Evolutionary conservation across 2,888 invertebrate species (phyloP).

Genomic region (Dendrolimus pini): DNA sequence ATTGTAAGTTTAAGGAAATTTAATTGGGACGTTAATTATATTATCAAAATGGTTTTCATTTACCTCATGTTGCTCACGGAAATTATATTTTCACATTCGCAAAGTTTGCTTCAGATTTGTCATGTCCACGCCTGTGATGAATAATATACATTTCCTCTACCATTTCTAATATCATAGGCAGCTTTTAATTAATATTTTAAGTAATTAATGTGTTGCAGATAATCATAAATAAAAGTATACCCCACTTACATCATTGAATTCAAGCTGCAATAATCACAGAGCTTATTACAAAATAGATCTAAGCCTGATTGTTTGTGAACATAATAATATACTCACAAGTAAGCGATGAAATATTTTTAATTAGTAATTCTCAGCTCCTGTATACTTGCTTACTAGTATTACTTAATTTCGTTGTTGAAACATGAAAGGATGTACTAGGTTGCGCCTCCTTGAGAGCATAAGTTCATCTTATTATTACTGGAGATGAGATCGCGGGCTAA

Average conservation of each 20-base stretch:
- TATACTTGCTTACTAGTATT: background rate
- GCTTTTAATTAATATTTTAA: too few relatives aligned
- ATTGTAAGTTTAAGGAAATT: too few relatives aligned
- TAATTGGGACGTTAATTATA: too few relatives aligned
- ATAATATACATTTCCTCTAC: too few relatives aligned
- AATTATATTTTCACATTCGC: too few relatives aligned
- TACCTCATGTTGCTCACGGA: too few relatives aligned
- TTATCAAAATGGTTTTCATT: too few relatives aligned
- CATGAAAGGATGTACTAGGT: background rate
- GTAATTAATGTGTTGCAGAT: background rate
- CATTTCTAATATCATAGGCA: too few relatives aligned
- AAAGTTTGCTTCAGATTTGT: too few relatives aligned
- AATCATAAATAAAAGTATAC: background rate
- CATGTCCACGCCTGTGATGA: too few relatives aligned
- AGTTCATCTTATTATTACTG: background rate
- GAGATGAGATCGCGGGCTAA: too few relatives aligned
- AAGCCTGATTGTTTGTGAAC: background rate
- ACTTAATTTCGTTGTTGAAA: background rate
- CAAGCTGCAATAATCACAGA: background rate
- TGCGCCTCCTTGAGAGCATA: background rate
- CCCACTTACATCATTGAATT: background rate
- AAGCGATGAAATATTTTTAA: background rate
- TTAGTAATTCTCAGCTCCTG: background rate
- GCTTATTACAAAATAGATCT: background rate
- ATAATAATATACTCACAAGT: background rate